A percentile compares a stretch with the other conserved stretches of the same genome.
Evolutionary conservation across 2,797 vertebrate species (phyloP).

Genomic region (Enoplosus armatus): DNA sequence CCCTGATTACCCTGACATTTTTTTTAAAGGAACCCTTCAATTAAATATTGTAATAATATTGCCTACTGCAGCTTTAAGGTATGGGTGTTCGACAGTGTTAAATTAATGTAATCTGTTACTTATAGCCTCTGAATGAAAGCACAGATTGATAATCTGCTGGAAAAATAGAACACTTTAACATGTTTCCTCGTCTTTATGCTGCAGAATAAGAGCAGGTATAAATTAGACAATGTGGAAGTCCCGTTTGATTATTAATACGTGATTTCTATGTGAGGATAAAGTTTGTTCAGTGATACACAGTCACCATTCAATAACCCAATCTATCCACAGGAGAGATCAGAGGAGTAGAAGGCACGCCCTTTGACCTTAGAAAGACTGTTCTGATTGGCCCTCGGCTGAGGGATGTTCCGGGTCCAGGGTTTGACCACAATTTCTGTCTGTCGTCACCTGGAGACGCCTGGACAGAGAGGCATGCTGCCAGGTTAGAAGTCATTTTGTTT

Average conservation of each 20-base stretch:
- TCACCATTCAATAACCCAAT: background rate
- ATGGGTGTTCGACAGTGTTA: no score
- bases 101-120: no score
- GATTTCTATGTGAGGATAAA: no score
- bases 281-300: background rate
- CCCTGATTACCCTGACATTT: no score
- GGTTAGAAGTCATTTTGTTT: constrained; percentile 57
- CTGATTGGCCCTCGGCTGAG: constrained; percentile 88
- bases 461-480: constrained; percentile 71
- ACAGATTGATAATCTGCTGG: background rate
- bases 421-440: constrained; percentile 97
- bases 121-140: no score
- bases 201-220: no score
- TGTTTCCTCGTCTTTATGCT: no score
- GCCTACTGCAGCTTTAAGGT: background rate
- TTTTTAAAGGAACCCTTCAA: no score
- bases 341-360: constrained; percentile 86
- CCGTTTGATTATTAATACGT: background rate
- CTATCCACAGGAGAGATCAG: constrained; percentile 87
- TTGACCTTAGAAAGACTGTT: constrained; percentile 90
- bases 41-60: no score
- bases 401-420: constrained; percentile 86
- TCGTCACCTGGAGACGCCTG: constrained; percentile 65
- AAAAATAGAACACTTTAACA: background rate
- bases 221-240: no score